Evolutionary conservation across 1,140 invertebrate species (phyloP).

Genomic region (Sycophila sp.): DNA sequence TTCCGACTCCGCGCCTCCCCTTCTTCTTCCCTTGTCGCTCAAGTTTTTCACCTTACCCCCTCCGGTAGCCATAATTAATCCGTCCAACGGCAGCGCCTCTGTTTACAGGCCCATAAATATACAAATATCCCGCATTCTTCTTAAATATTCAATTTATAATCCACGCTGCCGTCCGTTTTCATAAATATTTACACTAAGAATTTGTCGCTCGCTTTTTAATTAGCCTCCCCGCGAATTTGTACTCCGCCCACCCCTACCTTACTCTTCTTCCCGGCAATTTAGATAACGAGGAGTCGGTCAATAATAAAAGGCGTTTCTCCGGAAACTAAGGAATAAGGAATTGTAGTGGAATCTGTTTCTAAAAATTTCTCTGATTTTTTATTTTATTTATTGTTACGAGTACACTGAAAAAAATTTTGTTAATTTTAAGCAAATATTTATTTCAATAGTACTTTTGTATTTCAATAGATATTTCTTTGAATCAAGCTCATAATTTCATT

Average conservation of each 20-base stretch:
- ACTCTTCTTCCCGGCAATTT: too few species aligned
- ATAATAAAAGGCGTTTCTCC: not conserved
- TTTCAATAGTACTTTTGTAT: too few species aligned
- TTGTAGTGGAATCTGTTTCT: too few species aligned
- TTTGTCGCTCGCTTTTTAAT: slow-evolving; percentile 47
- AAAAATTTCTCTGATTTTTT: too few species aligned
- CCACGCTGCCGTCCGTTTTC: slow-evolving; percentile 10
- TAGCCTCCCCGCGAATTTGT: too few species aligned
- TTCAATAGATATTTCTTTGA: too few species aligned
- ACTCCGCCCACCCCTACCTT: too few species aligned
- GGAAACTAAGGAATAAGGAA: too few species aligned
- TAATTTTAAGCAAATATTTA: too few species aligned
- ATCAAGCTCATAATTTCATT: too few species aligned
- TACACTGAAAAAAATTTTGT: too few species aligned
- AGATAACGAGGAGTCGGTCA: slow-evolving; percentile 40
- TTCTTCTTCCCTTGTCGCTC: not conserved
- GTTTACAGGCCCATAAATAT: slow-evolving; percentile 23
- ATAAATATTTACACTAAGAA: slow-evolving; percentile 39
- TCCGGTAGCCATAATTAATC: slow-evolving; percentile 29
- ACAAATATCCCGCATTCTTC: slow-evolving; percentile 28
- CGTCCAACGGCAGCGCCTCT: not conserved
- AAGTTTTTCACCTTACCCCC: not conserved
- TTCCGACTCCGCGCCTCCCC: not conserved
- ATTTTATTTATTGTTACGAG: too few species aligned
- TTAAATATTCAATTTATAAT: slow-evolving; percentile 40